A percentile compares a stretch with the other conserved stretches of the same genome.
Conservation (phyloP, 2,888 invertebrate species). For the Coelogynopora nodosa region DNA sequence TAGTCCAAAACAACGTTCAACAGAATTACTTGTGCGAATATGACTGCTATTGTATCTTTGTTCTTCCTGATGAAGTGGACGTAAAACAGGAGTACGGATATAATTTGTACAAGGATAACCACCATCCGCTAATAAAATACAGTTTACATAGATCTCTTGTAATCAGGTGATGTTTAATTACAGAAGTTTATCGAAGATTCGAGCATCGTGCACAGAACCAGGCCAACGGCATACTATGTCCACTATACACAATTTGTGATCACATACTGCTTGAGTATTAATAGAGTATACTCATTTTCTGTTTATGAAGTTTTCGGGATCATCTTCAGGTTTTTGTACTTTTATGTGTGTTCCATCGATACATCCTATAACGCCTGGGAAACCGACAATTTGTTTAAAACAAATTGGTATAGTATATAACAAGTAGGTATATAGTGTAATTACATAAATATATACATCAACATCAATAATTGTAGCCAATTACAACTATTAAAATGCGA, state of each 20-base stretch:
- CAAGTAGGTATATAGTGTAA: no score
- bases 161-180: not conserved
- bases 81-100: not conserved
- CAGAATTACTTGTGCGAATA: not conserved
- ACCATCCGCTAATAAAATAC: not conserved
- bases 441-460: no score
- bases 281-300: not conserved
- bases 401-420: not conserved
- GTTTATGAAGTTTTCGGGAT: conserved; percentile 25
- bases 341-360: conserved; percentile 4
- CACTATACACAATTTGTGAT: not conserved
- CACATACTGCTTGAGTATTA: conserved; percentile 11
- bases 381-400: not conserved
- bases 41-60: not conserved
- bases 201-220: not conserved
- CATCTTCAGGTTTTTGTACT: not conserved
- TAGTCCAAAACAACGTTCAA: conserved; percentile 17
- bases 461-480: no score
- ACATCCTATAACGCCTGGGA: conserved; percentile 10
- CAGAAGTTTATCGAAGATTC: conserved; percentile 21
- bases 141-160: not conserved
- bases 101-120: conserved; percentile 17
- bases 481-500: no score
- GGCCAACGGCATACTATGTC: conserved; percentile 26
- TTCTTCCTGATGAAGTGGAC: not conserved